Percentiles rank a stretch among this genome's conserved stretches.
Evolutionary conservation across 1,140 invertebrate genomes (phyloP).

Genomic region (Tetramorium parvispinum): DNA sequence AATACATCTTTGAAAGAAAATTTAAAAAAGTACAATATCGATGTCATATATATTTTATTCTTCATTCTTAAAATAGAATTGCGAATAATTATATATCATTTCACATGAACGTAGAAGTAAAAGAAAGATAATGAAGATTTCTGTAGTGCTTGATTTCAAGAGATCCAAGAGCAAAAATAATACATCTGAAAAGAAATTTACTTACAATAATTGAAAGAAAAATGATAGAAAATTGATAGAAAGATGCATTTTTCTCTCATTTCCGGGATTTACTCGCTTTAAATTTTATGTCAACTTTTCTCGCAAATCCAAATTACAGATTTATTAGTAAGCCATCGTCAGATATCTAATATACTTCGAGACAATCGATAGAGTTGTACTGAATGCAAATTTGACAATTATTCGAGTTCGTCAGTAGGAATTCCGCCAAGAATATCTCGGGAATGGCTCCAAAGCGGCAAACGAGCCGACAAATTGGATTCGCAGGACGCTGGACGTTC

Average conservation of each 20-base stretch:
- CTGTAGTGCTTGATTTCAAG: background rate
- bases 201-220: no score
- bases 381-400: background rate
- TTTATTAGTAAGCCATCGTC: background rate
- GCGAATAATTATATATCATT: background rate
- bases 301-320: background rate
- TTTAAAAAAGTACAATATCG: background rate
- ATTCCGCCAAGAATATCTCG: conserved; percentile 33
- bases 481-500: conserved; percentile 78
- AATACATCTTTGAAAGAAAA: background rate
- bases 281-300: background rate
- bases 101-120: background rate
- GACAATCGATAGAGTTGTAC: background rate
- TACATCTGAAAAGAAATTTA: background rate
- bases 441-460: conserved; percentile 62
- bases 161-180: background rate
- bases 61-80: background rate
- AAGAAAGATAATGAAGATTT: background rate
- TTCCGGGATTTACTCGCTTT: background rate
- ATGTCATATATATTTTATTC: background rate
- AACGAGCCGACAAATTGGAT: conserved; percentile 83
- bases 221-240: background rate
- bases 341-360: background rate
- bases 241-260: background rate
- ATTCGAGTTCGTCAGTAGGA: background rate